Evolutionary conservation across 2,797 vertebrate species (phyloP), one percentile per base, ranked within the genome.

Genomic region (Siniperca scherzeri): DNA sequence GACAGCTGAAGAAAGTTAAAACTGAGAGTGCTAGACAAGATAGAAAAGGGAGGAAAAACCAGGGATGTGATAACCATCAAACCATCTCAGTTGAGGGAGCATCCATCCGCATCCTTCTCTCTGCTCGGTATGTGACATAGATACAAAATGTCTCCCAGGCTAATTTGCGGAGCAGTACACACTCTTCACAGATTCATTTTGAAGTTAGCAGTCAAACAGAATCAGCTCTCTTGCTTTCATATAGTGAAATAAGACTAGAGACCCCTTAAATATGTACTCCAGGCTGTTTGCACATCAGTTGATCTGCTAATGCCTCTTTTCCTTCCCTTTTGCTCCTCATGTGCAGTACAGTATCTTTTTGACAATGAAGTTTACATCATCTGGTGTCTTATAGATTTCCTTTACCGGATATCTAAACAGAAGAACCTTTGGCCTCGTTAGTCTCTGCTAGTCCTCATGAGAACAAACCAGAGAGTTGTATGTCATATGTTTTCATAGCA

Each of bases 131-230:
- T 90, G 86, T 93, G 91, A 92, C 92, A 92, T 85, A 87, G 88
- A 93, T 93, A 81, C 86, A 91, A 88, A 87, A 87, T 88, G 84
- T 93, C 90, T 94, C 87, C 83, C 76, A 25, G 87, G 90, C 87
- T 93, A 85, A 92, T 92, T 93, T 90, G 83, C 67, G 12, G 83
- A 82, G 90, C 74, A 40, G 65, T 55, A 75, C 80, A 38, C 77
- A 74, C 71, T 87, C 83, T 70, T 88, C 74, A 83, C 87, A 88
- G 68, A 93, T 91, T 91, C 75, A 84, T 92, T 90, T 91, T 90
- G 89, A 92, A 89, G 90, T 89, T 84, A 74, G 82, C 66, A 86
- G 89, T 94, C 92, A 94, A 93, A 94, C 90, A 87, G 89, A 90
- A 93, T 92, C 84, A 88, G 62, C 77, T 89, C 78, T 70, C 84